A percentile compares a stretch with the other conserved stretches of the same genome.
phyloP scores from a whole-genome alignment of 2,113 vertebrate genomes.

The Gymnarchus niloticus region DNA sequence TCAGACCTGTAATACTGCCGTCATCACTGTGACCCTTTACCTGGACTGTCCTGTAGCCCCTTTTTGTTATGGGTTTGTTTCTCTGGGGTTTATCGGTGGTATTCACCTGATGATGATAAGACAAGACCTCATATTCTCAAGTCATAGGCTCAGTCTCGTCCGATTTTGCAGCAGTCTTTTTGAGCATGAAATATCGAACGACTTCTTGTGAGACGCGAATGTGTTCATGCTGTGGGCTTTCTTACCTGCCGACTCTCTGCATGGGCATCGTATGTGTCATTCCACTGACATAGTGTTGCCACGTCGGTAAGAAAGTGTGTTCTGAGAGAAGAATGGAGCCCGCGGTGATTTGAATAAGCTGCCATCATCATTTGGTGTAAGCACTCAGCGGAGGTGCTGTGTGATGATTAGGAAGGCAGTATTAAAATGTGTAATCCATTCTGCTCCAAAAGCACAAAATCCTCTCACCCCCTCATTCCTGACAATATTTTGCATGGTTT shows the following conservation, averaged over 20 bases:
- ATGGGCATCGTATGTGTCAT: background rate
- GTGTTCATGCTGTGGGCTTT: background rate
- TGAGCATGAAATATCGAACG: background rate
- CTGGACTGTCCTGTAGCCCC: background rate
- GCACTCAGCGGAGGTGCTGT: background rate
- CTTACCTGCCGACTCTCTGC: background rate
- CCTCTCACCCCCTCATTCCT: background rate
- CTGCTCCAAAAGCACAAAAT: background rate
- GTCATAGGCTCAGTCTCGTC: background rate
- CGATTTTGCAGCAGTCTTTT: background rate
- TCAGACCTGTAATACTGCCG: slow-evolving; percentile 27
- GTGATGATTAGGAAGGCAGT: slow-evolving; percentile 13
- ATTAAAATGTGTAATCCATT: slow-evolving; percentile 24
- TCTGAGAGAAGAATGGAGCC: no score
- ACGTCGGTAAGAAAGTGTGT: background rate
- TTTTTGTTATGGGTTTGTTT: background rate
- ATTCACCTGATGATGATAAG: background rate
- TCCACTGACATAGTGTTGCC: background rate
- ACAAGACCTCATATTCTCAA: background rate
- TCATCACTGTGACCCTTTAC: slow-evolving; percentile 2
- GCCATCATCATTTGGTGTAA: background rate
- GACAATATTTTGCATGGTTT: slow-evolving; percentile 14
- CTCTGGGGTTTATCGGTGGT: background rate
- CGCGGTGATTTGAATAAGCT: background rate
- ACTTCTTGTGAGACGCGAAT: background rate